Conservation (phyloP, 2,888 invertebrate genomes). For the Megaustenia siamemsis region DNA sequence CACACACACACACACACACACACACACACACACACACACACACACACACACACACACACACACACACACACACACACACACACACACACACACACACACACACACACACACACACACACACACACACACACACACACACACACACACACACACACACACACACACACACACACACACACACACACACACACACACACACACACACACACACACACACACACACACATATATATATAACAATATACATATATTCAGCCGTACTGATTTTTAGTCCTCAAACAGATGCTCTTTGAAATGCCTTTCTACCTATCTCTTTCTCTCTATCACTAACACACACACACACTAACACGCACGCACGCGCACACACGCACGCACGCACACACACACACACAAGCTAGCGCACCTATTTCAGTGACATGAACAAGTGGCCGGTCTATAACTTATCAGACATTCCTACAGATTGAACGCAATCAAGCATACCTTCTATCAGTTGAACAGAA, state of each 20-base stretch:
- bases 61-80: not conserved
- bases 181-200: not conserved
- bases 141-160: not conserved
- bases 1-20: constrained; percentile 9
- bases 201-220: not conserved
- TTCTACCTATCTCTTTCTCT: no score
- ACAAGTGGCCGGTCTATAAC: no score
- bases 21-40: not conserved
- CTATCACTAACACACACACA: not conserved
- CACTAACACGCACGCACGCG: not conserved
- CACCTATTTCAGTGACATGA: no score
- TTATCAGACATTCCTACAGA: no score
- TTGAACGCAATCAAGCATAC: no score
- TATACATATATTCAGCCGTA: not conserved
- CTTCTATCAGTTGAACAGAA: no score
- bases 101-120: not conserved
- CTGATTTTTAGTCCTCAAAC: not conserved
- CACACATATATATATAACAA: not conserved
- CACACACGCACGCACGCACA: not conserved
- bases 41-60: not conserved
- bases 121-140: not conserved
- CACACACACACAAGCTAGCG: not conserved
- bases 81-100: no score
- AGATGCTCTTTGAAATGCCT: no score
- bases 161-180: not conserved